phyloP scores from a whole-genome alignment of 2,113 vertebrate species.

The Rynchops niger region DNA sequence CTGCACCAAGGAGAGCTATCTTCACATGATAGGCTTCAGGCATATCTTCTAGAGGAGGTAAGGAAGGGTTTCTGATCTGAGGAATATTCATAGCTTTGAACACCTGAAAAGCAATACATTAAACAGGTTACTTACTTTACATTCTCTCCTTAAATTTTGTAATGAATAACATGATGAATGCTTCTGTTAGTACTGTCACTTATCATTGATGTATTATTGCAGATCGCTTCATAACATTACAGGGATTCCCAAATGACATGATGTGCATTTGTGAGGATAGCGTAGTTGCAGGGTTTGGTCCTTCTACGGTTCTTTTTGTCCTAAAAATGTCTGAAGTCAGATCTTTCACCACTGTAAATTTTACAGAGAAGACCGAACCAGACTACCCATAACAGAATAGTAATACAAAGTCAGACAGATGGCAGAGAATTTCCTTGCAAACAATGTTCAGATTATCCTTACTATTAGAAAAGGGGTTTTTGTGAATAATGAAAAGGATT shows the following conservation, averaged over 20 bases:
- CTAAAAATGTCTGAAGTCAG: neutral
- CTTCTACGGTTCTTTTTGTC: neutral
- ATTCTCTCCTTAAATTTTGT: neutral
- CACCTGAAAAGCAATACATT: constrained; percentile 71
- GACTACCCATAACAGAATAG: neutral
- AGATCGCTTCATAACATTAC: neutral
- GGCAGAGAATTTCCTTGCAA: neutral
- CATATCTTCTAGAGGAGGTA: constrained; percentile 74
- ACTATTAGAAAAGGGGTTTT: neutral
- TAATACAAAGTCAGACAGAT: neutral
- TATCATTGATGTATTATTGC: neutral
- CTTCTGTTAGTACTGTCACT: neutral
- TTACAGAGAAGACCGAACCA: neutral
- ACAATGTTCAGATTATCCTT: neutral
- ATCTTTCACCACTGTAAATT: neutral
- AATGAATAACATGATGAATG: neutral
- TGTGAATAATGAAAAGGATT: neutral
- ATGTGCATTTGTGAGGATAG: neutral
- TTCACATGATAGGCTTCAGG: constrained; percentile 77
- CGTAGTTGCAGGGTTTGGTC: neutral
- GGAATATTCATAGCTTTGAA: constrained; percentile 86
- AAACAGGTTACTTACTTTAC: neutral
- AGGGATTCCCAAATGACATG: neutral
- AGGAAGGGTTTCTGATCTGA: constrained; percentile 78
- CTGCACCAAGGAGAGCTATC: constrained; percentile 85